These are phyloP conservation scores for Fukomys damarensis DNA, from an alignment of 2,113 vertebrate species.

Conservation along the genomic window DNA sequence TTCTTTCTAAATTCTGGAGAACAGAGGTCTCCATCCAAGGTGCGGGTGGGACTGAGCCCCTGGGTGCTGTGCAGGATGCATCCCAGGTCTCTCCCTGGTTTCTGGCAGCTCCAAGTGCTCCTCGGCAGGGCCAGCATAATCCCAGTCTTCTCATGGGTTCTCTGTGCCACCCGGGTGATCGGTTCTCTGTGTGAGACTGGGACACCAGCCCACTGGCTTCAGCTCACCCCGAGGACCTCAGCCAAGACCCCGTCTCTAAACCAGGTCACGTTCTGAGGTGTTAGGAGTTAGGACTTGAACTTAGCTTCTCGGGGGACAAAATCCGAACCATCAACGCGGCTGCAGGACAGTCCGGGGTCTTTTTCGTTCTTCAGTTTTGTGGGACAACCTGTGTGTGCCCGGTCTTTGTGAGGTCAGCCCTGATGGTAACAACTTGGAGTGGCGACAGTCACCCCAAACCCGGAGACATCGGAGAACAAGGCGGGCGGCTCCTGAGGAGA, in stretches of 20 bases:
- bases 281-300: background rate
- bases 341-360: background rate
- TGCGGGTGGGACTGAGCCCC: accelerated
- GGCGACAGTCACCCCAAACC: accelerated
- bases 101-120: background rate
- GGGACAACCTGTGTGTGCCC: no score
- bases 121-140: background rate
- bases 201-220: background rate
- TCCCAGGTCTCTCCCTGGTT: background rate
- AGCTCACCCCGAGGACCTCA: background rate
- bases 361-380: background rate
- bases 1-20: background rate
- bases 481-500: background rate
- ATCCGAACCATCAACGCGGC: background rate
- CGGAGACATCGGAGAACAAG: background rate
- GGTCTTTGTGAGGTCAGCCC: background rate
- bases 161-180: background rate
- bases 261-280: background rate
- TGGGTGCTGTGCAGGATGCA: no score
- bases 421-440: background rate
- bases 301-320: background rate
- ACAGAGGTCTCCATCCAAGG: background rate
- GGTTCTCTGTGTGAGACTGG: background rate
- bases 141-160: accelerated
- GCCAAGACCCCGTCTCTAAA: background rate